Evolutionary conservation across 2,113 vertebrate species (phyloP), one percentile per base, ranked within the genome.

Genomic region (Prunella fulvescens): DNA sequence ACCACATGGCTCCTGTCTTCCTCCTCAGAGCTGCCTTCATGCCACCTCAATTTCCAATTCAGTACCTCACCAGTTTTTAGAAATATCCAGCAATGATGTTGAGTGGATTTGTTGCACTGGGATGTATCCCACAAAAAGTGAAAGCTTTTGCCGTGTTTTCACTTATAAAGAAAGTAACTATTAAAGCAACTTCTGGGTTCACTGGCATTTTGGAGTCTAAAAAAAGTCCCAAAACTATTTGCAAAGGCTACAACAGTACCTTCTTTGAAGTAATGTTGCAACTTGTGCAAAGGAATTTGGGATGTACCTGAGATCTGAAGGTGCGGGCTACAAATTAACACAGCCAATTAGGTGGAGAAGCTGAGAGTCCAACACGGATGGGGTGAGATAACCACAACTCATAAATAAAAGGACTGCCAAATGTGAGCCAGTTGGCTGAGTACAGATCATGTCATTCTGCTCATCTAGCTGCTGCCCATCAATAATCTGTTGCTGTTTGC

Each of bases 191-290:
- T 95, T 95, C 90, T 86, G 71, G 57, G 73, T 83, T 95, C 88
- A 83, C 44, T 81, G 86, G 93, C 71, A 93, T 37, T 86, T 85
- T 66, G n/a, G 35, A 91, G 70, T 42, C 72, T 95, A 92, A 81
- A 93, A 89, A 96, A 95, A 92, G 92, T 81, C 90, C 83, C 86
- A 92, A 93, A 95, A 96, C 67, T 90, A 95, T 71, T 80, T 92
- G 72, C 64, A 94, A 58, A 91, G 90, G 56, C 86, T 96, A 96
- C 90, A 97, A 81, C 67, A 92, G 37, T 70, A 93, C 64, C 35
- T 95, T 93, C 91, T 97, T 96, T 97, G 96, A 97, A 97, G 91
- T 96, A 95, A 91, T 94, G 94, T 92, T 97, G 93, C 61, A 96
- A 95, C 91, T 95, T 95, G 88, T 91, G 91, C 53, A 56, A 92